phyloP scores from a whole-genome alignment of 2,797 vertebrate genomes.

The Cyclopterus lumpus region DNA sequence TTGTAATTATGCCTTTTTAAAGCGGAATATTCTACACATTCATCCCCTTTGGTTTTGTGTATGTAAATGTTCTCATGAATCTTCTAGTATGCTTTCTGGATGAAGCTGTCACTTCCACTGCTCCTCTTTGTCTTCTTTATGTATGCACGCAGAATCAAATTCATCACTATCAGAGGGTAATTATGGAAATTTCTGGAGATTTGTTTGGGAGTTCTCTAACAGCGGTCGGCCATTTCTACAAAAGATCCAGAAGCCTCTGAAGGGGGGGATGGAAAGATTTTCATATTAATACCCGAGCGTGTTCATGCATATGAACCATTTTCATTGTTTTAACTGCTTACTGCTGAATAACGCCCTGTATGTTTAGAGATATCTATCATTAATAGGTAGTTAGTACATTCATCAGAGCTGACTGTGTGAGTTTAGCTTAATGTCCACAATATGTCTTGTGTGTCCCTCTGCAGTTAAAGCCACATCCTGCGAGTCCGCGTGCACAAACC shows the following conservation, averaged over 20 bases:
- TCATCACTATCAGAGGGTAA: slow-evolving; percentile 68
- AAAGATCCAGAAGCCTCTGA: slow-evolving; percentile 49
- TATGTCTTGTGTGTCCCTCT: slow-evolving; percentile 6
- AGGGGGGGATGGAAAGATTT: slow-evolving; percentile 39
- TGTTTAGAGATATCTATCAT: slow-evolving; percentile 39
- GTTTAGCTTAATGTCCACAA: slow-evolving; percentile 40
- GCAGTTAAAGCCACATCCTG: slow-evolving; percentile 12
- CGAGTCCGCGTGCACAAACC: slow-evolving; percentile 1
- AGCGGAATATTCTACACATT: slow-evolving; percentile 61
- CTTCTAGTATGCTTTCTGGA: slow-evolving; percentile 61
- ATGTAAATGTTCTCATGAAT: slow-evolving; percentile 70
- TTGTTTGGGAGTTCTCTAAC: slow-evolving; percentile 59
- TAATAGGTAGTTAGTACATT: slow-evolving; percentile 14
- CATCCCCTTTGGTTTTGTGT: slow-evolving; percentile 59
- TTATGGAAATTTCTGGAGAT: slow-evolving; percentile 74
- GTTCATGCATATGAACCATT: slow-evolving; percentile 47
- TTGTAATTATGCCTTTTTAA: slow-evolving; percentile 57
- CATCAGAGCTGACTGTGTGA: slow-evolving; percentile 26
- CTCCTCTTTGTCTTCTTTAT: slow-evolving; percentile 63
- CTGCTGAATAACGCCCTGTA: slow-evolving; percentile 39
- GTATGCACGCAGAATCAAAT: slow-evolving; percentile 62
- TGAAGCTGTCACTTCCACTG: slow-evolving; percentile 69
- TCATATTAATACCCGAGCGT: slow-evolving; percentile 42
- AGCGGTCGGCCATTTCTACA: slow-evolving; percentile 43
- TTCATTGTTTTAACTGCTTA: slow-evolving; percentile 47